These are phyloP conservation scores for Drosophila setifemur DNA, from an alignment of 1,140 invertebrate species.

Conservation along the genomic window DNA sequence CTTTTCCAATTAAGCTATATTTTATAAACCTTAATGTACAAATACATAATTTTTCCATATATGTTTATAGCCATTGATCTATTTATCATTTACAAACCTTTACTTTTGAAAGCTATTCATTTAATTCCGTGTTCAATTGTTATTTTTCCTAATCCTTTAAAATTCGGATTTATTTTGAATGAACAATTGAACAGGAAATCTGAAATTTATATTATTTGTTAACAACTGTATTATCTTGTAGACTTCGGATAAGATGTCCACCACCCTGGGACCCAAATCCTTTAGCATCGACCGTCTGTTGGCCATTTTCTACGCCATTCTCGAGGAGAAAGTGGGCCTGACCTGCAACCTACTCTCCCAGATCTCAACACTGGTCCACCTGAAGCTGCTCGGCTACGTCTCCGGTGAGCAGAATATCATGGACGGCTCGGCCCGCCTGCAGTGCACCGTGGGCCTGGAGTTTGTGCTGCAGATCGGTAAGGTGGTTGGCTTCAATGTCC, in stretches of 20 bases:
- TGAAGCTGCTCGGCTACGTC: conserved; percentile 86
- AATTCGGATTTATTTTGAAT: too few species aligned
- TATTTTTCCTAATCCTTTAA: too few species aligned
- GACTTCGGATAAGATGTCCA: conserved; percentile 83
- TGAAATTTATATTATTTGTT: too few species aligned
- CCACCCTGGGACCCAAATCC: conserved; percentile 88
- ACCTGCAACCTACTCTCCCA: conserved; percentile 92
- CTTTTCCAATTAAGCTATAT: too few species aligned
- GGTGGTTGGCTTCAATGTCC: conserved; percentile 88
- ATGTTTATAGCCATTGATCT: too few species aligned
- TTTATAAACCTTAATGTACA: too few species aligned
- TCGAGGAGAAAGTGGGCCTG: conserved; percentile 91
- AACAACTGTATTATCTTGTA: too few species aligned
- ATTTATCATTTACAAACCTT: too few species aligned
- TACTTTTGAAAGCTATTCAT: too few species aligned
- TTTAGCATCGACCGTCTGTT: conserved; percentile 93
- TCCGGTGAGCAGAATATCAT: conserved; percentile 86
- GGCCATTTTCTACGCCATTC: conserved; percentile 95
- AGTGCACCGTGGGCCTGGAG: conserved; percentile 89
- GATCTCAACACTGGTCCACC: conserved; percentile 89
- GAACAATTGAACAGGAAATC: too few species aligned
- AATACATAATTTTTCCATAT: too few species aligned
- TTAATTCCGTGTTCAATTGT: too few species aligned
- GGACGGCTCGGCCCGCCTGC: conserved; percentile 86
- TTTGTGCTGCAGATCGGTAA: conserved; percentile 87